These are phyloP conservation scores for Melanotus villosus DNA, from an alignment of 2,888 invertebrate species.

Conservation along the genomic window DNA sequence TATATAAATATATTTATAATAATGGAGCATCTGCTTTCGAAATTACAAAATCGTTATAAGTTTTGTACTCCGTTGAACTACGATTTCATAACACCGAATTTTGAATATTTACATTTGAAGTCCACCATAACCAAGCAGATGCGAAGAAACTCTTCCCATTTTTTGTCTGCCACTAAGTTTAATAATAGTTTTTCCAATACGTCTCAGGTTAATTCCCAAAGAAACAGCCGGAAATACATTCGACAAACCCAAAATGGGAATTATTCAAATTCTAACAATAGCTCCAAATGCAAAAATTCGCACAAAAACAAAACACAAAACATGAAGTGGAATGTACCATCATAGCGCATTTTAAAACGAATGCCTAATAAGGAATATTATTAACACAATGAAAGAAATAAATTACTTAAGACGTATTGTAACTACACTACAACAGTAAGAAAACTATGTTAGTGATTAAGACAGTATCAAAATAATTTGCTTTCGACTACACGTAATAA, in stretches of 20 bases:
- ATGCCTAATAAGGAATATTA: slow-evolving; percentile 54
- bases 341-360: slow-evolving; percentile 52
- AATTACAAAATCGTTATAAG: slow-evolving; percentile 62
- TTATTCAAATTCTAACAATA: not conserved
- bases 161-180: slow-evolving; percentile 8
- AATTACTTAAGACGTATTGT: slow-evolving; percentile 52
- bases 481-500: slow-evolving; percentile 55
- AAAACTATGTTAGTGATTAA: slow-evolving; percentile 49
- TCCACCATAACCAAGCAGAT: slow-evolving; percentile 22
- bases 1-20: slow-evolving; percentile 66
- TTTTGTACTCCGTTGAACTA: slow-evolving; percentile 60
- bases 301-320: slow-evolving; percentile 37
- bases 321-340: slow-evolving; percentile 63
- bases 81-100: slow-evolving; percentile 62
- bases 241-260: slow-evolving; percentile 26
- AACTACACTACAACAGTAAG: slow-evolving; percentile 50
- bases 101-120: slow-evolving; percentile 58
- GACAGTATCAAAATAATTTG: slow-evolving; percentile 60
- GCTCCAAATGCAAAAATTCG: slow-evolving; percentile 41
- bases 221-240: not conserved
- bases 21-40: slow-evolving; percentile 62
- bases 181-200: not conserved
- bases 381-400: slow-evolving; percentile 50
- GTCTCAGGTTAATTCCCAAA: not conserved
- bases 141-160: slow-evolving; percentile 10